Conservation (phyloP, 1,140 invertebrate species). For the Drosophila yakuba region DNA sequence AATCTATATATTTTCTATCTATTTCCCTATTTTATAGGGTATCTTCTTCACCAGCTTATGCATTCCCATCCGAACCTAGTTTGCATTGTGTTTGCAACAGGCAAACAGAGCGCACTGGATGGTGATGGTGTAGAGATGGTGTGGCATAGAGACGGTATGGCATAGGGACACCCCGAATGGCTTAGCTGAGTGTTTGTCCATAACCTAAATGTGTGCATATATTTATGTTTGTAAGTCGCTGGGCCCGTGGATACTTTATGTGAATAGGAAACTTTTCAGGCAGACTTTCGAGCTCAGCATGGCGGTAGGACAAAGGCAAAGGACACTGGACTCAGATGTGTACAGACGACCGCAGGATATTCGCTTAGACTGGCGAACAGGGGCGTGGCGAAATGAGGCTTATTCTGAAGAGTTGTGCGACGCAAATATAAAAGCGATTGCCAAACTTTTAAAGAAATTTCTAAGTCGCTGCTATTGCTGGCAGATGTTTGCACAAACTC, state of each 20-base stretch:
- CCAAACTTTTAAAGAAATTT: conserved; percentile 37
- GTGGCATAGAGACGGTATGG: conserved; percentile 15
- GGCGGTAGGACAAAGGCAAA: conserved; percentile 26
- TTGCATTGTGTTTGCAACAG: conserved; percentile 52
- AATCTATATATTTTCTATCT: too few relatives aligned
- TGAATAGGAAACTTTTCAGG: conserved; percentile 54
- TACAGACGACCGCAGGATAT: conserved; percentile 31
- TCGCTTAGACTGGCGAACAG: conserved; percentile 15
- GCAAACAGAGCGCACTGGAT: conserved; percentile 34
- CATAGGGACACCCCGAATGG: conserved; percentile 13
- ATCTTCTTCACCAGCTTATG: neutral
- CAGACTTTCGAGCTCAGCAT: conserved; percentile 44
- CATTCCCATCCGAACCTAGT: neutral
- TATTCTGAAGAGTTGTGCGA: neutral
- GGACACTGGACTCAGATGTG: conserved; percentile 33
- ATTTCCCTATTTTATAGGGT: neutral
- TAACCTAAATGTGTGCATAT: conserved; percentile 36
- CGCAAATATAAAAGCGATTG: conserved; percentile 25
- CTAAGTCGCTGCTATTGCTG: conserved; percentile 9
- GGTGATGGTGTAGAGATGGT: conserved; percentile 21
- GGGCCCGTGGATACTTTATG: conserved; percentile 43
- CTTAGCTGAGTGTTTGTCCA: conserved; percentile 10
- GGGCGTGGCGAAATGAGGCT: conserved; percentile 28
- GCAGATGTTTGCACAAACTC: neutral
- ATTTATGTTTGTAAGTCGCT: conserved; percentile 41